Evolutionary conservation across 2,888 invertebrate species (phyloP).

Genomic region (Psylliodes chrysocephalus): DNA sequence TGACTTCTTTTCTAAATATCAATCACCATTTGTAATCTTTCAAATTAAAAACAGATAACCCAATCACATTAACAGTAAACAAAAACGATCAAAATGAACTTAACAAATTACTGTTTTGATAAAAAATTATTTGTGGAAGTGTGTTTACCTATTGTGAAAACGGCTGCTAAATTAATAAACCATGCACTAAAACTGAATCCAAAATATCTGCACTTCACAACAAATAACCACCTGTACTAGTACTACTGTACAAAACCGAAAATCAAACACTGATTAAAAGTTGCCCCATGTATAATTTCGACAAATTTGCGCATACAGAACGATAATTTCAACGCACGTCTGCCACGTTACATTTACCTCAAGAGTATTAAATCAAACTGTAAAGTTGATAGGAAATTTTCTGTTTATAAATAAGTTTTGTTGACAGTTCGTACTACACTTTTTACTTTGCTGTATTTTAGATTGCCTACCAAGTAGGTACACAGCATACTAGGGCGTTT

Average conservation of each 20-base stretch:
- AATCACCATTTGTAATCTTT: neutral
- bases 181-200: slow-evolving; percentile 15
- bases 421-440: neutral
- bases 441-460: neutral
- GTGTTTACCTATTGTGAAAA: slow-evolving; percentile 17
- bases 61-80: neutral
- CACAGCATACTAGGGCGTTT: too few relatives aligned
- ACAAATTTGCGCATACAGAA: slow-evolving; percentile 17
- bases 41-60: neutral
- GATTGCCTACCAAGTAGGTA: slow-evolving; percentile 8
- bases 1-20: neutral
- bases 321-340: slow-evolving; percentile 5
- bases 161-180: neutral
- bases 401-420: neutral
- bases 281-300: slow-evolving; percentile 11
- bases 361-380: slow-evolving; percentile 14
- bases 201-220: slow-evolving; percentile 2
- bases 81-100: neutral
- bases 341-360: slow-evolving; percentile 19
- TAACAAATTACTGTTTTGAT: neutral
- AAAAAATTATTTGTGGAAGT: neutral
- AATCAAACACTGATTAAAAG: slow-evolving; percentile 11
- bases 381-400: slow-evolving; percentile 4
- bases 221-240: slow-evolving; percentile 11
- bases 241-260: slow-evolving; percentile 10